Evolutionary conservation across 2,113 vertebrate species (phyloP).

Genomic region (Calypte anna): DNA sequence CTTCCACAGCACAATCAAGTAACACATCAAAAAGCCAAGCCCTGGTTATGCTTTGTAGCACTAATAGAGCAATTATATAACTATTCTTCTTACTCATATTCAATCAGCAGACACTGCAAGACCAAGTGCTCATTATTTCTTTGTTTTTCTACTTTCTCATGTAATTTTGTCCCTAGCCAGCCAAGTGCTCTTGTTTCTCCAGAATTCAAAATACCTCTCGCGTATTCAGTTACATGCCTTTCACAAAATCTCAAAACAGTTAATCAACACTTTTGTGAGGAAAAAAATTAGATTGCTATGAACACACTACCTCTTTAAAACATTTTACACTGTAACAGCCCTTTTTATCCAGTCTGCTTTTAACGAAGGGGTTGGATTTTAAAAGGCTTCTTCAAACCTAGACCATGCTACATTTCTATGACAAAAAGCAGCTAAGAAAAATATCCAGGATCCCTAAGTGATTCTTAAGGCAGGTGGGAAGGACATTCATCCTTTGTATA

Average conservation of each 20-base stretch:
- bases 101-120: background rate
- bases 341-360: background rate
- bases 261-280: background rate
- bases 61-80: slow-evolving; percentile 43
- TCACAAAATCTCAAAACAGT: background rate
- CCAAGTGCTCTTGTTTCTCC: background rate
- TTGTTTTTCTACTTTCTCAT: background rate
- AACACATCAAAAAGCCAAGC: background rate
- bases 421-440: background rate
- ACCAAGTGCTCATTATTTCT: slow-evolving; percentile 9
- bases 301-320: background rate
- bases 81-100: background rate
- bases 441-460: background rate
- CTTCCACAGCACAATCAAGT: background rate
- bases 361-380: background rate
- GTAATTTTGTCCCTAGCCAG: background rate
- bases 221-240: background rate
- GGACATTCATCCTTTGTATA: background rate
- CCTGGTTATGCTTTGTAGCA: background rate
- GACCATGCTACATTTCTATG: background rate
- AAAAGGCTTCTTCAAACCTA: background rate
- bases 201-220: background rate
- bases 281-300: background rate
- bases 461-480: background rate
- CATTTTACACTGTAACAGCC: background rate